These are phyloP conservation scores for Sminthopsis crassicaudata DNA, from an alignment of 2,113 vertebrate species.

Conservation along the genomic window DNA sequence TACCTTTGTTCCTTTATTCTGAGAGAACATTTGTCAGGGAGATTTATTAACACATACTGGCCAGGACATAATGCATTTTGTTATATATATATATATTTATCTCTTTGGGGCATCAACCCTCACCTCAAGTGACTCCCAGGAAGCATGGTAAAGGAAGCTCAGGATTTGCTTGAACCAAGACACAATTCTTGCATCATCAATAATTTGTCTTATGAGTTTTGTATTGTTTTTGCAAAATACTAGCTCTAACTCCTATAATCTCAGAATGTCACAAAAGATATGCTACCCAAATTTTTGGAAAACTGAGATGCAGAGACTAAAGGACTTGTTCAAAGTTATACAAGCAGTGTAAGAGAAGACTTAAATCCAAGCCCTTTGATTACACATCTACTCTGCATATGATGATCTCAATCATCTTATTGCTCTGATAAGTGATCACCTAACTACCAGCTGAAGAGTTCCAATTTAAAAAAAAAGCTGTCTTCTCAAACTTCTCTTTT, in stretches of 20 bases:
- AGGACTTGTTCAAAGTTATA: background rate
- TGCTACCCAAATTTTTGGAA: background rate
- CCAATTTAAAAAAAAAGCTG: too few species aligned
- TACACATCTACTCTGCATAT: background rate
- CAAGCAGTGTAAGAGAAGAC: background rate
- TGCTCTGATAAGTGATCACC: background rate
- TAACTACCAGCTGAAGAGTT: background rate
- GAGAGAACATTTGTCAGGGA: conserved; percentile 30
- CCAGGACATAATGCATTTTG: conserved; percentile 36
- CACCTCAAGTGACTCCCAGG: background rate
- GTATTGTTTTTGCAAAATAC: background rate
- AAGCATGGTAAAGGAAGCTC: background rate
- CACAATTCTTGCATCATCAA: background rate
- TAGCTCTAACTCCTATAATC: background rate
- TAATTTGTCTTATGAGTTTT: background rate
- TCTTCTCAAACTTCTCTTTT: background rate
- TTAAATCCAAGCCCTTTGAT: background rate
- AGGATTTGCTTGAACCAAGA: background rate
- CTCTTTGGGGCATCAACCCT: conserved; percentile 44
- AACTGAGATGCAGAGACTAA: background rate
- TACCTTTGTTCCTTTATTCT: conserved; percentile 66
- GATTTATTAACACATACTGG: conserved; percentile 61
- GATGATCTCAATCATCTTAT: background rate
- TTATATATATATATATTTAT: conserved; percentile 38
- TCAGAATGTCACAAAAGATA: background rate